Base-by-base conservation (phyloP, 2,797 vertebrate genomes). In the Phrynocephalus forsythii region DNA sequence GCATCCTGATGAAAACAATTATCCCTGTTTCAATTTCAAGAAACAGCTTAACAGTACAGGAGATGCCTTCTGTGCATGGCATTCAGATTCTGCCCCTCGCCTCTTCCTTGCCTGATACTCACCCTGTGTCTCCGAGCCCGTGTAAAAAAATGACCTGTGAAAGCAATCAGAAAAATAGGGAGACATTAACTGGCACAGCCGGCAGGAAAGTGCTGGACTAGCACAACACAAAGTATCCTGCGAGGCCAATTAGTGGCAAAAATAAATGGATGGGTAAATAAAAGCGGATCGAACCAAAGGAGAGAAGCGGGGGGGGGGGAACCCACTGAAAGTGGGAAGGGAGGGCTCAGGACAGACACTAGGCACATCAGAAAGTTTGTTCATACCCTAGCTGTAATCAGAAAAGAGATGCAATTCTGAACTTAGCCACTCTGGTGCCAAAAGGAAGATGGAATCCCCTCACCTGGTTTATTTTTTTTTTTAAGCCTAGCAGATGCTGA, bases 121-220 rank as follows among this genome's bases (percentile, higher is more conserved):
- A 99, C 99, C 99, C 99, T 0, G 98, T 96, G 95, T 99, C 99
- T 96, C 99, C 99, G 85, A 99, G 97, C 86, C 99, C 99, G 95
- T 99, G 99, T 92, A 99, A 97, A 95, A 99, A 99, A 94, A 99
- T 99, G 91, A 99, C 98, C 99, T 99, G 96, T 84, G 8, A 85
- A 94, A 91, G 76, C 0, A 90, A 93, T 68, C 77, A 94, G 86
- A 91, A 75, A 44, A 79, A 79, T 48, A 38, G 85, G 30, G 85
- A 67, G 66, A 88, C 71, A 87, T 94, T 38, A 93, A 87, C n/a
- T 0, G 79, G 24, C 11, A 88, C 1, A 28, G 33, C 18, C 86
- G 85, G 1, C 0, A 0, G 22, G 38, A 80, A 83, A 86, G 85
- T 83, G 11, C 60, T 28, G 83, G 81, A 71, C 83, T 67, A 82